Percentiles rank a stretch among this genome's conserved stretches.
Conservation (phyloP, 2,888 invertebrate genomes). For the Plebejus argus region DNA sequence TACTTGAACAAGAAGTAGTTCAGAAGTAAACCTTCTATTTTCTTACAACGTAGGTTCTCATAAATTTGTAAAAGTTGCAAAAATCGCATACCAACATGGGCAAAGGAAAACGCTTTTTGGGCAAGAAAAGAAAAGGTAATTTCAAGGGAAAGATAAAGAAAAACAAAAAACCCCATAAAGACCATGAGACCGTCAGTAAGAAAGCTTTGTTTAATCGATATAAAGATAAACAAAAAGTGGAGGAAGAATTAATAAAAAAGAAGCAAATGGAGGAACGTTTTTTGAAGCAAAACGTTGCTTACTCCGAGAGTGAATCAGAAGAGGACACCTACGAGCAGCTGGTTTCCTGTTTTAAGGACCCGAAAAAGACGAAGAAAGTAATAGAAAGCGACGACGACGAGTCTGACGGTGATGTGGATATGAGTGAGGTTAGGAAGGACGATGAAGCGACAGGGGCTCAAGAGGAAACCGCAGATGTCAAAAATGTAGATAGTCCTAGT, state of each 20-base stretch:
- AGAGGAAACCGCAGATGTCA: conserved; percentile 10
- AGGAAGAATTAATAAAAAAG: conserved; percentile 72
- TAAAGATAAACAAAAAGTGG: conserved; percentile 71
- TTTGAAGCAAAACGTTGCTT: conserved; percentile 58
- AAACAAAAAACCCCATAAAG: conserved; percentile 56
- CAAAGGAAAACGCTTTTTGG: conserved; percentile 55
- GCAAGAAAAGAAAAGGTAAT: conserved; percentile 55
- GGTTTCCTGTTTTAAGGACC: conserved; percentile 71
- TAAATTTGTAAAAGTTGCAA: not conserved
- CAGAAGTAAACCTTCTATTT: not conserved
- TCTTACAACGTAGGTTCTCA: not conserved
- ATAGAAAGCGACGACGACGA: conserved; percentile 56
- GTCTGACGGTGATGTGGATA: conserved; percentile 41
- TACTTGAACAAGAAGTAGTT: not conserved
- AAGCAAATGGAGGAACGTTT: conserved; percentile 62
- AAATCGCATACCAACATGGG: conserved; percentile 49
- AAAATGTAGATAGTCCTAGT: conserved; percentile 31
- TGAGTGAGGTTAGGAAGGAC: conserved; percentile 38
- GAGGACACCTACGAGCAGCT: conserved; percentile 76
- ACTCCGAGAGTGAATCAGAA: conserved; percentile 74
- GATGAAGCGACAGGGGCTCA: conserved; percentile 41
- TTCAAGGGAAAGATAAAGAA: conserved; percentile 50
- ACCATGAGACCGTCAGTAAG: conserved; percentile 59
- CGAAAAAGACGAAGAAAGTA: conserved; percentile 46
- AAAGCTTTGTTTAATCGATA: conserved; percentile 75